These are phyloP conservation scores for Sipha maydis DNA, from an alignment of 2,888 invertebrate genomes.

Conservation along the genomic window DNA sequence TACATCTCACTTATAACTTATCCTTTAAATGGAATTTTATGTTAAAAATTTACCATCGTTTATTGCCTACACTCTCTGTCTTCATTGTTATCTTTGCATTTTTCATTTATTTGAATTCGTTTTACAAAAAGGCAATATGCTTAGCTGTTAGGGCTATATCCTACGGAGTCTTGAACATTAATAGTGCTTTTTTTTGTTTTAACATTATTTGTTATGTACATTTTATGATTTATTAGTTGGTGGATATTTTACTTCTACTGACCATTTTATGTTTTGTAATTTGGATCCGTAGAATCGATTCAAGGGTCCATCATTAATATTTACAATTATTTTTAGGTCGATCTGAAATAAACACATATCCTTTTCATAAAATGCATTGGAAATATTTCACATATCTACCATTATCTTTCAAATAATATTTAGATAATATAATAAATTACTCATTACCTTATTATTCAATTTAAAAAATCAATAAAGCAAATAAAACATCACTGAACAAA, in stretches of 20 bases:
- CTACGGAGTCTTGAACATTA: background rate
- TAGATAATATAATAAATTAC: background rate
- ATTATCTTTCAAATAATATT: background rate
- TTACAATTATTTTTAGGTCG: background rate
- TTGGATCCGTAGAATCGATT: background rate
- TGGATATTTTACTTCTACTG: background rate
- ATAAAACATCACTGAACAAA: background rate
- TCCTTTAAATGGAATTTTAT: background rate
- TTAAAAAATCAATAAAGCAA: background rate
- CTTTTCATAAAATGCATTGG: background rate
- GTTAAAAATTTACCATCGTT: background rate
- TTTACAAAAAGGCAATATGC: background rate
- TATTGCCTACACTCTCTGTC: background rate
- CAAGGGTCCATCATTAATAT: background rate
- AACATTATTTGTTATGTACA: background rate
- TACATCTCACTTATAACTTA: background rate
- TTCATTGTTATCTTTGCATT: background rate
- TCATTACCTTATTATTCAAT: background rate
- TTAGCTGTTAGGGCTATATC: background rate
- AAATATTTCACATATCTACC: background rate
- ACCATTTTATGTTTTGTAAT: background rate
- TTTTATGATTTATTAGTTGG: background rate
- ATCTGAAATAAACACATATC: background rate
- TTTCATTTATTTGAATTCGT: background rate
- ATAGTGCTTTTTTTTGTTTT: background rate